These are phyloP conservation scores for Nasonia longicornis DNA, from an alignment of 1,140 invertebrate genomes.

Conservation along the genomic window DNA sequence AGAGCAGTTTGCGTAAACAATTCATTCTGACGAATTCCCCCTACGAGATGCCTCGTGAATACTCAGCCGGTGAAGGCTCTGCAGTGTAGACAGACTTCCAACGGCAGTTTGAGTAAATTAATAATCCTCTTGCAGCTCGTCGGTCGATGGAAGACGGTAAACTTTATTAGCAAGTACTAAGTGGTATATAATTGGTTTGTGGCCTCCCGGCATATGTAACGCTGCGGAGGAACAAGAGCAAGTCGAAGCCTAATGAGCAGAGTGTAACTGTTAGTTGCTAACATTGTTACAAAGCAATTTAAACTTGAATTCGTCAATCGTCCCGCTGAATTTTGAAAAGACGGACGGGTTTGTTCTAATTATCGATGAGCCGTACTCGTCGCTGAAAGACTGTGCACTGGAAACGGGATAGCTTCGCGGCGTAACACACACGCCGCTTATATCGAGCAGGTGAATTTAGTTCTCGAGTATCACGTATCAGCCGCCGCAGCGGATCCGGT, in stretches of 20 bases:
- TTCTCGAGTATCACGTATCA: too few relatives aligned
- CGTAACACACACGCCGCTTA: too few relatives aligned
- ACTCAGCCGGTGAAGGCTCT: too few relatives aligned
- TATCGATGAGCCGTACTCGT: too few relatives aligned
- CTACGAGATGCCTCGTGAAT: too few relatives aligned
- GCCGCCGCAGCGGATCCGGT: too few relatives aligned
- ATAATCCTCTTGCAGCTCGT: neutral
- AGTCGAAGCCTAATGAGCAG: neutral
- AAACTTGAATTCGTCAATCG: neutral
- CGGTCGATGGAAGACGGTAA: neutral
- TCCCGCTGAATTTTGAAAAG: neutral
- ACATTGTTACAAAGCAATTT: neutral
- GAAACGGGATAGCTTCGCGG: too few relatives aligned
- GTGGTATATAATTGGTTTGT: constrained; percentile 3
- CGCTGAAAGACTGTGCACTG: too few relatives aligned
- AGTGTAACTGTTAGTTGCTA: neutral
- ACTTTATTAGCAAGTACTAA: constrained; percentile 1
- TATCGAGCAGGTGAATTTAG: too few relatives aligned
- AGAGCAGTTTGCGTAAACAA: neutral
- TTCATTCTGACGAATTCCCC: neutral
- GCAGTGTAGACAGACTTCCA: neutral
- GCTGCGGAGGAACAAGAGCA: neutral
- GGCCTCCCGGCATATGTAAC: neutral
- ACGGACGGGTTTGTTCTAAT: neutral
- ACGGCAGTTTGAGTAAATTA: neutral